Base-by-base conservation (phyloP, 2,888 invertebrate species). In the Iselma pallidipennis region DNA sequence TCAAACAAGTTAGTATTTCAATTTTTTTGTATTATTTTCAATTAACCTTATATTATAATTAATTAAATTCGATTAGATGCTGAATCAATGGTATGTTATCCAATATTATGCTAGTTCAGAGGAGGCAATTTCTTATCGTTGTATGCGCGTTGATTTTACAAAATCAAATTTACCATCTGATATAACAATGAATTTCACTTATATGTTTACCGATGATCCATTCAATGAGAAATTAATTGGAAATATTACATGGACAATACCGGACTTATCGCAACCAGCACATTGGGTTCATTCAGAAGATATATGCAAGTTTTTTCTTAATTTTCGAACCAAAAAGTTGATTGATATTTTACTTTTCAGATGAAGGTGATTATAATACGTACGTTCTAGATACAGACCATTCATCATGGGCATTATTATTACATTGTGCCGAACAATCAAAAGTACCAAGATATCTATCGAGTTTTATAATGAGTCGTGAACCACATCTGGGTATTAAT, bases 91-190 rank as follows among this genome's bases (percentile, higher is more conserved):
- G 94, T 92, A 87, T 81, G 91, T 94, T 48, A 90, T 94, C 16
- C 92, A 94, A 76, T 94, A 94, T 81, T 95, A 93, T 76, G 94
- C 94, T 1, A 94, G 93, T 77, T 92, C 91, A 0, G 94, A 94
- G 80, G 94, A 94, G 82, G 89, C 91, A 2, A 84, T 93, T 7
- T 89, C 91, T 4, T 95, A 94, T 79, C 88, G 91, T 74, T 95
- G 94, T 75, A 94, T 95, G 94, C 84, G 88, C 67, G 90, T 93
- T 0, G 89, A 90, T 51, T 87, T 91, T 70, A 87, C 87, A 2
- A 81, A 86, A 71, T 80, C 84, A 3, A 69, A 82, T 3, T 82
- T 82, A 76, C 81, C 84, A 1, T 84, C 87, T 9, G 88, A 91
- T 73, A 89, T 93, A 50, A 92, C 91, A 0, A 94, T 95, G 94